Percentiles rank a stretch among this genome's conserved stretches.
Evolutionary conservation across 1,140 invertebrate species (phyloP).

Genomic region (Trachymyrmex cornetzi): DNA sequence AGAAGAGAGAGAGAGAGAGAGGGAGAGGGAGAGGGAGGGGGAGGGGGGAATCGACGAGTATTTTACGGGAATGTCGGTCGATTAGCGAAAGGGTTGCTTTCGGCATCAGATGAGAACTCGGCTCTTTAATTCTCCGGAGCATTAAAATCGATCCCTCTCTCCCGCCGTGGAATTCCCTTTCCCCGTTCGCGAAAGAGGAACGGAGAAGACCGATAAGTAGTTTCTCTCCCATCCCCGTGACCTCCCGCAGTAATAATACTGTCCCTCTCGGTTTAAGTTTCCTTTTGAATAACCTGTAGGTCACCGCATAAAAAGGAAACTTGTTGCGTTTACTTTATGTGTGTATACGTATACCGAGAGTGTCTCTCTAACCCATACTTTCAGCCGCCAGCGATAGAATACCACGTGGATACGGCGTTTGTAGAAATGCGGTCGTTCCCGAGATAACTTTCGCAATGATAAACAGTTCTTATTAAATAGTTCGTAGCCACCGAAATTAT

Average conservation of each 20-base stretch:
- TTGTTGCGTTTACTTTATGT: constrained; percentile 64
- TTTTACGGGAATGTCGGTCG: constrained; percentile 50
- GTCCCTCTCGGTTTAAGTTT: constrained; percentile 75
- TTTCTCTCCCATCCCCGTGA: constrained; percentile 67
- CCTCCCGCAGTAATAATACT: constrained; percentile 75
- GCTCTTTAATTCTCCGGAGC: constrained; percentile 53
- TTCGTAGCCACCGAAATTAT: background rate
- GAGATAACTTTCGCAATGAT: constrained; percentile 43
- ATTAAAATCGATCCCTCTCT: constrained; percentile 53
- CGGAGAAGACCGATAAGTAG: constrained; percentile 73
- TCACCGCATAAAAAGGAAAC: constrained; percentile 79
- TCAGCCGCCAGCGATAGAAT: constrained; percentile 24
- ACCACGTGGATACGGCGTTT: constrained; percentile 23
- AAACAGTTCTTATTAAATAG: background rate
- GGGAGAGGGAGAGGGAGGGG: constrained; percentile 29
- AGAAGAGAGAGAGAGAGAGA: constrained; percentile 43
- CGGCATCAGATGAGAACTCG: constrained; percentile 45
- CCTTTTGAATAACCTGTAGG: constrained; percentile 78
- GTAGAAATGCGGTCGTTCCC: constrained; percentile 25
- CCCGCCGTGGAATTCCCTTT: constrained; percentile 36
- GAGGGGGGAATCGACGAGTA: constrained; percentile 31
- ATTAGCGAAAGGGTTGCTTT: constrained; percentile 57
- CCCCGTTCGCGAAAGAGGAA: constrained; percentile 44
- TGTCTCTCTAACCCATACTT: constrained; percentile 36
- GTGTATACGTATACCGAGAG: constrained; percentile 50